Conservation (phyloP, 2,797 vertebrate genomes). For the Intellagama lesueurii region DNA sequence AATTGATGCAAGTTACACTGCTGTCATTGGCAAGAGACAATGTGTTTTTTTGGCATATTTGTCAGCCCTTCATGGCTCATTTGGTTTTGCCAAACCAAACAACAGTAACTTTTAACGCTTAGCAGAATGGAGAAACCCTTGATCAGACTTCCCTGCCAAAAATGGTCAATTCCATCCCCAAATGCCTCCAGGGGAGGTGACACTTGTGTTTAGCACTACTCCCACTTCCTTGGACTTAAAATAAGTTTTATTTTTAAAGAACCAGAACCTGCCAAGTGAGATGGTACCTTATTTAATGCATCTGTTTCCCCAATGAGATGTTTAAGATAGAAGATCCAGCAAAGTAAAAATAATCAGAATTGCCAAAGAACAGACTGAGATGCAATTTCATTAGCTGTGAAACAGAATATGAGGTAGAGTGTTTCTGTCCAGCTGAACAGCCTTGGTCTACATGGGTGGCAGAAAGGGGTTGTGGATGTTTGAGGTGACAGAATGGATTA, state of each 20-base stretch:
- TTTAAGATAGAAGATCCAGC: not conserved
- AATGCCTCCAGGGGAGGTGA: not conserved
- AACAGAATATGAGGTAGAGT: not conserved
- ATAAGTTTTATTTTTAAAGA: too few species aligned
- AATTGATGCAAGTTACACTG: not conserved
- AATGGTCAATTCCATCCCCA: too few species aligned
- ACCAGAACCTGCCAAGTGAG: too few species aligned
- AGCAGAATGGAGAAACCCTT: not conserved
- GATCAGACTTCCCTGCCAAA: not conserved
- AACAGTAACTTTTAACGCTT: not conserved
- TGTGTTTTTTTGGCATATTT: not conserved
- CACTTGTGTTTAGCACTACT: too few species aligned
- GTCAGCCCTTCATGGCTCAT: not conserved
- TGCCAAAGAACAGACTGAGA: not conserved
- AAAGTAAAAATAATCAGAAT: not conserved
- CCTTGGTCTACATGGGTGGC: not conserved
- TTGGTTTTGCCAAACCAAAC: not conserved
- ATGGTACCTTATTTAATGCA: not conserved
- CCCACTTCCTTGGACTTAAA: too few species aligned
- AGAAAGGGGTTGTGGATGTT: not conserved
- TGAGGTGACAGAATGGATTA: not conserved
- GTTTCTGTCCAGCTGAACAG: not conserved
- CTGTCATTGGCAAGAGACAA: not conserved
- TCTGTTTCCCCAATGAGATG: not conserved
- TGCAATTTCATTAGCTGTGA: not conserved